Conservation (phyloP, 23 tunicate species). For the Pegea sp. region DNA sequence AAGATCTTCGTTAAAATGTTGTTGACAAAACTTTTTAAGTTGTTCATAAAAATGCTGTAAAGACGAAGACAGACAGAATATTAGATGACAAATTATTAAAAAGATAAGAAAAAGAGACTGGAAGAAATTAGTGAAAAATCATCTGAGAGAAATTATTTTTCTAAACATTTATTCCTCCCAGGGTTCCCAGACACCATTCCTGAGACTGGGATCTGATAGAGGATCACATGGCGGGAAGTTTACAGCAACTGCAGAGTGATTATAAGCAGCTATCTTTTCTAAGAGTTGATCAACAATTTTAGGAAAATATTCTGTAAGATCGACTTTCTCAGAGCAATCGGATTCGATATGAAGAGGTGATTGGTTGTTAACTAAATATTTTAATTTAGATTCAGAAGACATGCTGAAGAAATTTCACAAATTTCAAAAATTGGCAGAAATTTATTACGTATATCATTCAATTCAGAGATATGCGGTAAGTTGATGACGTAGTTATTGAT, state of each 20-base stretch:
- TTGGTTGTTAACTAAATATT: no score
- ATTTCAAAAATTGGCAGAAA: slow-evolving; percentile 55
- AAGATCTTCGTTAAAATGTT: no score
- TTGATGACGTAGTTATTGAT: no score
- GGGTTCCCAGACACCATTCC: slow-evolving; percentile 69
- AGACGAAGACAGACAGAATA: no score
- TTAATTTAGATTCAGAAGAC: no score
- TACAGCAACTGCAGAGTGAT: slow-evolving; percentile 62
- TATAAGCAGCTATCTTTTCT: slow-evolving; percentile 41
- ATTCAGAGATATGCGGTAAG: slow-evolving; percentile 76
- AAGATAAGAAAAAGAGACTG: no score
- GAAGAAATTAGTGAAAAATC: no score
- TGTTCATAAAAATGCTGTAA: no score
- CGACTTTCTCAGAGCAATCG: slow-evolving; percentile 49
- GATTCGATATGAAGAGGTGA: slow-evolving; percentile 35
- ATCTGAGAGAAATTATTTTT: no score
- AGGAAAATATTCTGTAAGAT: slow-evolving; percentile 32
- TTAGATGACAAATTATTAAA: no score
- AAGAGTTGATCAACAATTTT: slow-evolving; percentile 48
- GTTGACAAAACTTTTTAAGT: no score
- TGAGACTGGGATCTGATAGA: slow-evolving; percentile 28
- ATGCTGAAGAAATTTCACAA: slow-evolving; percentile 53
- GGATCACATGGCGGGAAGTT: slow-evolving; percentile 38
- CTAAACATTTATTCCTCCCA: no score
- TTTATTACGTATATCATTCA: slow-evolving; percentile 87